These are phyloP conservation scores for Coecobrya sp. DNA, from an alignment of 2,888 invertebrate genomes.

Conservation along the genomic window DNA sequence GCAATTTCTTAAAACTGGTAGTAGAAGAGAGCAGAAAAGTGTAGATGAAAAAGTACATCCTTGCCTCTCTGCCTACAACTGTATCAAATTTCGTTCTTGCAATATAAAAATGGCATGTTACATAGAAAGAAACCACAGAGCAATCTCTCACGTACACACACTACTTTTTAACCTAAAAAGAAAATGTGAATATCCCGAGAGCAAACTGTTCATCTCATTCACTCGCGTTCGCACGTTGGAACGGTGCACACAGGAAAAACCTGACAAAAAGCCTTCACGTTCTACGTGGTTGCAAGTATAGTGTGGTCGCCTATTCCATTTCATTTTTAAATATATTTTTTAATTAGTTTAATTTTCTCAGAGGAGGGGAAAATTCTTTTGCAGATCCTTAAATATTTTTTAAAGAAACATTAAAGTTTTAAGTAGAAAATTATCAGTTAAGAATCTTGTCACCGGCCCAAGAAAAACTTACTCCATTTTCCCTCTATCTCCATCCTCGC, in stretches of 20 bases:
- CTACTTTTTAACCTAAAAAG: not conserved
- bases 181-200: not conserved
- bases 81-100: no score
- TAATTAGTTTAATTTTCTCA: no score
- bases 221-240: slow-evolving; percentile 50
- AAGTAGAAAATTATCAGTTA: not conserved
- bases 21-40: no score
- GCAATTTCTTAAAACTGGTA: no score
- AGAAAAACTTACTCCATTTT: not conserved
- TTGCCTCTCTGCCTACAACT: no score
- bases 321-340: not conserved
- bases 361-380: no score
- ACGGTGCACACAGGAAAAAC: slow-evolving; percentile 28
- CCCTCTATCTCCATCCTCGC: not conserved
- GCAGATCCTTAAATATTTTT: no score
- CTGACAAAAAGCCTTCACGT: not conserved
- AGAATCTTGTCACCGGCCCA: not conserved
- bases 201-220: not conserved
- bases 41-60: no score
- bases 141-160: not conserved
- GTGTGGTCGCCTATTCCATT: not conserved
- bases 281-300: not conserved
- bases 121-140: no score
- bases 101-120: no score
- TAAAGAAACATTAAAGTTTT: not conserved